Evolutionary conservation across 53 echinoderm and acorn worm genomes (phyloP).

Genomic region (Luidia sarsii): DNA sequence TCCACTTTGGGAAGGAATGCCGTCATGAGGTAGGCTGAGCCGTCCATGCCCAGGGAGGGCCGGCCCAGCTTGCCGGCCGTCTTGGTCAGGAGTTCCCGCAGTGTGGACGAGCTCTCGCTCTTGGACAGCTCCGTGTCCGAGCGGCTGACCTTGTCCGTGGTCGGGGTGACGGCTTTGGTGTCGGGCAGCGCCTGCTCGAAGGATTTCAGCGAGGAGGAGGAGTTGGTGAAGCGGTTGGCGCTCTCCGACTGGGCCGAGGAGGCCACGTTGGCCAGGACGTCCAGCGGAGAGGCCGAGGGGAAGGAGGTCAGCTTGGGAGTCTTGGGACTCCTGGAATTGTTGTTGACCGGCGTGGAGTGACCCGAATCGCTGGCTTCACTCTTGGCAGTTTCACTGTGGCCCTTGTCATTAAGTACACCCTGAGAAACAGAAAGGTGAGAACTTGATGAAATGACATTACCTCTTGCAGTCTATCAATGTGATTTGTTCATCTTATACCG

Average conservation of each 20-base stretch:
- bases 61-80: conserved; percentile 89
- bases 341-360: conserved; percentile 37
- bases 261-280: conserved; percentile 93
- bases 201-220: conserved; percentile 31
- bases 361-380: conserved; percentile 41
- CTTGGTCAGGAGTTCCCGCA: conserved; percentile 92
- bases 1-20: conserved; percentile 70
- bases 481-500: no score
- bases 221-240: conserved; percentile 18
- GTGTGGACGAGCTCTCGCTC: conserved; percentile 76
- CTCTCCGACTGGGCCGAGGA: conserved; percentile 69
- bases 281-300: conserved; percentile 81
- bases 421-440: neutral
- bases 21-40: conserved; percentile 74
- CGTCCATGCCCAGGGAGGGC: conserved; percentile 70
- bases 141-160: conserved; percentile 65
- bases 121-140: conserved; percentile 59
- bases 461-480: no score
- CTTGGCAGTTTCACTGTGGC: conserved; percentile 43
- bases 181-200: conserved; percentile 61
- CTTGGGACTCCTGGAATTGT: conserved; percentile 56
- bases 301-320: conserved; percentile 71
- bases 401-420: conserved; percentile 38
- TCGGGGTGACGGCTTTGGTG: conserved; percentile 58
- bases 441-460: no score